Conservation (phyloP, 2,797 vertebrate genomes). For the Kryptopterus vitreolus region DNA sequence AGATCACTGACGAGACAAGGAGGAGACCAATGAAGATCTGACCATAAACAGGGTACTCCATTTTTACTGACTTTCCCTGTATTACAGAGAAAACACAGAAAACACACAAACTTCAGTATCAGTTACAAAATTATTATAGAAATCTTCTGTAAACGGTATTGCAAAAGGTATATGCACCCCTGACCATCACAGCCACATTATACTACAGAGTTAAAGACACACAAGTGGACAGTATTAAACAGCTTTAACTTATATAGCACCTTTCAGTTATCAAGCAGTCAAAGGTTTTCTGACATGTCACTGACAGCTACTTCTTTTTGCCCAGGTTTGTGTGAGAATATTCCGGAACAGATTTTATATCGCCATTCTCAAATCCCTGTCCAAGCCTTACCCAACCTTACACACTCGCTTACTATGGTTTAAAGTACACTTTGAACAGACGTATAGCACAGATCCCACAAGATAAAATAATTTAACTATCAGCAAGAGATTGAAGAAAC, state of each 20-base stretch:
- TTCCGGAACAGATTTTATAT: too few relatives aligned
- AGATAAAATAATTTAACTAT: too few relatives aligned
- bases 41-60: conserved; percentile 78
- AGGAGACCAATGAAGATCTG: conserved; percentile 82
- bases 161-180: background rate
- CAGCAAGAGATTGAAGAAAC: too few relatives aligned
- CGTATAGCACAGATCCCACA: too few relatives aligned
- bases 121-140: background rate
- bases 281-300: background rate
- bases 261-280: background rate
- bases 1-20: conserved; percentile 77
- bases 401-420: too few relatives aligned
- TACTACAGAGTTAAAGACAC: background rate
- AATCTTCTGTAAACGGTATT: background rate
- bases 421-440: too few relatives aligned
- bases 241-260: background rate
- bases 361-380: too few relatives aligned
- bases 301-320: background rate
- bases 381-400: too few relatives aligned
- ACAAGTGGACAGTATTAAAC: background rate
- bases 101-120: background rate
- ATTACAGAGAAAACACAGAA: conserved; percentile 23
- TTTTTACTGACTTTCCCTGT: conserved; percentile 81
- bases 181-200: background rate
- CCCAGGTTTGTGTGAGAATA: background rate